Conservation (phyloP, 2,113 vertebrate species). For the Datnioides undecimradiatus region DNA sequence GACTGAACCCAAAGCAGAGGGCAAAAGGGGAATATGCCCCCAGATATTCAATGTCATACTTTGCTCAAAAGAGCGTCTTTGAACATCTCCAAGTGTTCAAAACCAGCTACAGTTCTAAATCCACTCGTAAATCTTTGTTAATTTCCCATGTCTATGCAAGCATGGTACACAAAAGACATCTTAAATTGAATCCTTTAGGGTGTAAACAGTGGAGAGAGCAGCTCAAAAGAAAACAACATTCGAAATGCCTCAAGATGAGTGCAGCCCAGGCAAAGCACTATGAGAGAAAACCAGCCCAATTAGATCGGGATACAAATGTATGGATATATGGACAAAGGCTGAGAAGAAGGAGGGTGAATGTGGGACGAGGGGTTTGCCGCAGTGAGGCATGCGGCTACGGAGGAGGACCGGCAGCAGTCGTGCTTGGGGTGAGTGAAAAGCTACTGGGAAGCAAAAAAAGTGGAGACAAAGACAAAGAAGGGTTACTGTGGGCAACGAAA, state of each 20-base stretch:
- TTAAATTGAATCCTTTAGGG: conserved; percentile 22
- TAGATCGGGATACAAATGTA: background rate
- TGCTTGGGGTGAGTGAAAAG: conserved; percentile 24
- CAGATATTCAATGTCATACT: background rate
- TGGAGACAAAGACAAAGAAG: conserved; percentile 24
- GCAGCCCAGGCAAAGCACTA: background rate
- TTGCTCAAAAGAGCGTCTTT: too few species aligned
- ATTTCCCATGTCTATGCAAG: conserved; percentile 20
- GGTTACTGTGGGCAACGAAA: conserved; percentile 7
- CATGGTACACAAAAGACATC: conserved; percentile 20
- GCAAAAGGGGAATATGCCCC: background rate
- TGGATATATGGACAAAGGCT: background rate
- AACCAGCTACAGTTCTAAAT: background rate
- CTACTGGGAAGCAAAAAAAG: conserved; percentile 19
- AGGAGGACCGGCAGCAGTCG: conserved; percentile 12
- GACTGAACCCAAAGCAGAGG: background rate
- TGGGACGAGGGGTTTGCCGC: background rate
- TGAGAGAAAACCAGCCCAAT: conserved; percentile 5
- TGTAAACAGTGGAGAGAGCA: conserved; percentile 28
- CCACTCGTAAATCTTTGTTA: background rate
- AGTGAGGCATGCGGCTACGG: background rate
- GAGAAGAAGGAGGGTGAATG: background rate
- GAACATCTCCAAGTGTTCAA: conserved; percentile 20
- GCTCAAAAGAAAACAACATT: conserved; percentile 3
- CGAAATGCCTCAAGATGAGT: background rate